Conservation (phyloP, 2,888 invertebrate genomes). For the Arrhopalites spinosus region DNA sequence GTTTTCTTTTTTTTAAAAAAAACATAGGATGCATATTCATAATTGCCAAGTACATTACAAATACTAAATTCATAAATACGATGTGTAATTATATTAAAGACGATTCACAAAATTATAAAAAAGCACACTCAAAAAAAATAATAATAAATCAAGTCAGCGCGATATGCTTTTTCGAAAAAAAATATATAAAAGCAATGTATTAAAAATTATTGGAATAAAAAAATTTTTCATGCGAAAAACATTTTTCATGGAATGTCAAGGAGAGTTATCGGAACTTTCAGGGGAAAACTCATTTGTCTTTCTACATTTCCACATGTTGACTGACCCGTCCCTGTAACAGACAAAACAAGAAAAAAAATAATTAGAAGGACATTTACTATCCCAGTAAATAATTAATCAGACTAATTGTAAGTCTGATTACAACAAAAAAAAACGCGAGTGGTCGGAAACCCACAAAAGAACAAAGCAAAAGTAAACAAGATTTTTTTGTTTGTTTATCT, state of each 20-base stretch:
- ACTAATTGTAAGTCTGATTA: too few relatives aligned
- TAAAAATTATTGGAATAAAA: not conserved
- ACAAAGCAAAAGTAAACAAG: too few relatives aligned
- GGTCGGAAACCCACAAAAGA: too few relatives aligned
- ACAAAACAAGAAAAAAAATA: not conserved
- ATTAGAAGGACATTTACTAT: too few relatives aligned
- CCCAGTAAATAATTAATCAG: too few relatives aligned
- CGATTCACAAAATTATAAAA: not conserved
- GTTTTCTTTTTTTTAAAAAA: too few relatives aligned
- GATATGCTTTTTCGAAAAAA: not conserved
- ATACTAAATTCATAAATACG: not conserved
- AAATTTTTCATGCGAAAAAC: not conserved
- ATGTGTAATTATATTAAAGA: not conserved
- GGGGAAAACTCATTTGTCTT: conserved; percentile 22
- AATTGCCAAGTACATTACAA: not conserved
- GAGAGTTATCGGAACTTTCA: conserved; percentile 24
- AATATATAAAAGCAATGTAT: not conserved
- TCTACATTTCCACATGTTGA: conserved; percentile 25
- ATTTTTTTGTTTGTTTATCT: too few relatives aligned
- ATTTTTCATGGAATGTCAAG: not conserved
- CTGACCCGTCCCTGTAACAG: conserved; percentile 23
- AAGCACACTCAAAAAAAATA: not conserved
- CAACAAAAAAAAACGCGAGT: too few relatives aligned
- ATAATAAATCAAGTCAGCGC: not conserved
- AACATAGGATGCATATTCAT: too few relatives aligned